These are phyloP conservation scores for Steinernema feltiae DNA, from an alignment of 1,140 invertebrate species.

Conservation along the genomic window DNA sequence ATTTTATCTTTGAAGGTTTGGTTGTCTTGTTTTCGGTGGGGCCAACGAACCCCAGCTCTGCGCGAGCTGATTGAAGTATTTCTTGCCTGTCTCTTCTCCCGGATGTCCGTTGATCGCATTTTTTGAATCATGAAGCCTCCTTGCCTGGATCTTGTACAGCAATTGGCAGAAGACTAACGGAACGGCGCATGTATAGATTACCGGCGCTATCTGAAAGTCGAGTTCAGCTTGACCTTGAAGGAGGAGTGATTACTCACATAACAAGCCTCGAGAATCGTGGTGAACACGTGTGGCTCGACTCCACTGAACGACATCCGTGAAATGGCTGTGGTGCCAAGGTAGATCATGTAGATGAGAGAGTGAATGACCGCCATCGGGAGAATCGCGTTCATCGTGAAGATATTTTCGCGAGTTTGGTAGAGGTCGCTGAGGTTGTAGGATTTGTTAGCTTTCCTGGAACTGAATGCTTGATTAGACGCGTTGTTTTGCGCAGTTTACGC, in stretches of 20 bases:
- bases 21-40: too few species aligned
- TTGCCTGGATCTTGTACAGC: not conserved
- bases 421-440: not conserved
- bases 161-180: not conserved
- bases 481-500: too few species aligned
- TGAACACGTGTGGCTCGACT: not conserved
- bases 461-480: too few species aligned
- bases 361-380: not conserved
- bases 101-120: not conserved
- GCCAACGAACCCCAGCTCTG: not conserved
- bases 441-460: not conserved
- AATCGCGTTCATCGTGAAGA: constrained; percentile 1
- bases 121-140: not conserved
- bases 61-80: constrained; percentile 1
- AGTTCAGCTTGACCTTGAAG: not conserved
- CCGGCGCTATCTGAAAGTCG: not conserved
- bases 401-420: not conserved
- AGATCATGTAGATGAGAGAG: constrained; percentile 9
- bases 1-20: too few species aligned
- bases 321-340: not conserved
- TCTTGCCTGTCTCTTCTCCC: not conserved
- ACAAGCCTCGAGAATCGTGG: not conserved
- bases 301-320: not conserved
- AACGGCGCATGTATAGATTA: not conserved
- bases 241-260: not conserved